Evolutionary conservation across 2,113 vertebrate genomes (phyloP), one percentile per base, ranked within the genome.

Genomic region (Nyctibius bracteatus): DNA sequence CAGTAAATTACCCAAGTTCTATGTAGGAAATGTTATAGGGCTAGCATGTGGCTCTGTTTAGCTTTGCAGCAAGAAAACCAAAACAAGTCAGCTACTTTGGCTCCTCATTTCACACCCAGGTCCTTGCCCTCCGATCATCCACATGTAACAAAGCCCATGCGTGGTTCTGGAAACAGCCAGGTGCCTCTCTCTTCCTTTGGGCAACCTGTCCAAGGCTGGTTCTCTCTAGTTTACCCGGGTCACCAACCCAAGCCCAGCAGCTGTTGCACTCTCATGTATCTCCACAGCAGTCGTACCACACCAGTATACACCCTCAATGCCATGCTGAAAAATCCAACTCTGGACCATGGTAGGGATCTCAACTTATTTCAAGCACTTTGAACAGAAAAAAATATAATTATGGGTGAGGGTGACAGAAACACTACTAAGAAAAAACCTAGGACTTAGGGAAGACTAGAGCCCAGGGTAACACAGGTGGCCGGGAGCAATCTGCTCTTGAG

Each of bases 401-500:
- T 24, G 41, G 8, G 2, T 61, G 8, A 54, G 14, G 10, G 14
- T 73, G 28, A 73, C 0, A 0, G 51, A 20, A 94, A 47, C 19
- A n/a, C 4, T 43, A 7, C 14, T 73, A 39, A 68, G 39, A 44
- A 14, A 49, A 55, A 70, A 66, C 25, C 46, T 43, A 57, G 30
- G 21, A 75, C 22, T 52, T 59, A 11, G 15, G 21, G 25, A 84
- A 91, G 65, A 24, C 10, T 66, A 25, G 4, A 89, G 6, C 11
- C 31, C 41, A 37, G 22, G 37, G 7, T 77, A 86, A 54, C 5
- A 44, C 12, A 49, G 0, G 0, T 49, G 24, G 25, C 30, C 3
- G 6, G 35, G 20, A 91, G 30, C 8, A 33, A 15, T 47, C 52
- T 85, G 43, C 28, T 83, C 49, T 44, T 58, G 21, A 62, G 9